Base-by-base conservation (phyloP, 2,888 invertebrate genomes). In the Andrena haemorrhoa region DNA sequence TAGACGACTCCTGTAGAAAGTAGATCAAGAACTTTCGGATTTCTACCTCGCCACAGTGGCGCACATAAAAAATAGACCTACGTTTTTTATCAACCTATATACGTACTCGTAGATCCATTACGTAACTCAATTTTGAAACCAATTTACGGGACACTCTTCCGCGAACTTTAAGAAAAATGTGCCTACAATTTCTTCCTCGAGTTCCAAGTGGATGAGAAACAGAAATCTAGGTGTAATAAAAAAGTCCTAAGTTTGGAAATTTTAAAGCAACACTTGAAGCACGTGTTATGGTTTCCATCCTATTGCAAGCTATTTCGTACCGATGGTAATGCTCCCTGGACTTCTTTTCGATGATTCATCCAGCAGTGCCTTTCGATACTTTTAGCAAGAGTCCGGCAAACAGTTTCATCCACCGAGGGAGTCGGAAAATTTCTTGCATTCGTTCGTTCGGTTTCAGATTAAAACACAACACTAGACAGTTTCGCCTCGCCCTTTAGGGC, bases 131-230 rank as follows among this genome's bases (percentile, higher is more conserved):
- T 5, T 33, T 2, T 8, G 16, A 6, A 26, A 31, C 5, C 51
- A 71, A 61, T 33, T 70, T 61, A 71, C 33, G 71, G 49, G 16
- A 12, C 2, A 26, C 31, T 2, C 20, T 31, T 20, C 16, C n/a
- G 7, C 23, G 51, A 53, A 33, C 53, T 33, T 53, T 20, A 3
- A 20, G 31, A 33, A 53, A 33, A 33, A 23, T 68, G 29, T 33
- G 33, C n/a, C 10, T 29, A 20, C n/a, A 65, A 20, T 49, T n/a
- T 65, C 47, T 65, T 53, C n/a, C n/a, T 8, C 29, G 23, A 33
- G 23, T 33, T 53, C 33, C 53, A 16, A 6, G 23, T 23, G 5
- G 12, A 16, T 20, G 31, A 31, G 29, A 68, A 53, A 68, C 51
- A 12, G 33, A 35, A 29, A 20, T 23, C 23, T 41, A 12, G 12